Conservation (phyloP, 1,140 invertebrate genomes). For the Megalonaias nervosa region DNA sequence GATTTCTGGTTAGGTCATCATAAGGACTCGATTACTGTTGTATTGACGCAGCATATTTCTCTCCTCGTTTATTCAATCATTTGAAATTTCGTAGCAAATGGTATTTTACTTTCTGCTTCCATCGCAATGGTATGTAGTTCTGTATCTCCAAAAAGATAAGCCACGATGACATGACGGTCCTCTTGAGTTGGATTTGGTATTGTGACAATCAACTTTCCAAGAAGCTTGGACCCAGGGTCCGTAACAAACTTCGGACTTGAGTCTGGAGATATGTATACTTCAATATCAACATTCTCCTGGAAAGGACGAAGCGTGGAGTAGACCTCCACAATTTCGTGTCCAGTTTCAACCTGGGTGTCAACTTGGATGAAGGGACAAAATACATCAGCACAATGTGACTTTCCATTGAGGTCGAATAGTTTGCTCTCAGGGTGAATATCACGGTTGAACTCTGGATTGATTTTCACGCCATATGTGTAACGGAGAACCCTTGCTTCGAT, state of each 20-base stretch:
- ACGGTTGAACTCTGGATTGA: slow-evolving; percentile 18
- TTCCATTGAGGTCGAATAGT: slow-evolving; percentile 5
- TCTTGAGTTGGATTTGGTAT: slow-evolving; percentile 62
- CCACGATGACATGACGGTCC: slow-evolving; percentile 72
- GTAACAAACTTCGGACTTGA: slow-evolving; percentile 74
- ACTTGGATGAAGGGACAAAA: slow-evolving; percentile 14
- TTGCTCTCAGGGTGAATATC: slow-evolving; percentile 2
- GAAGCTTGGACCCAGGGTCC: slow-evolving; percentile 72
- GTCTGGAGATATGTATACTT: slow-evolving; percentile 73
- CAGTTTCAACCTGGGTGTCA: not conserved
- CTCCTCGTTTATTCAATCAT: too few relatives aligned
- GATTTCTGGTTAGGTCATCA: too few relatives aligned
- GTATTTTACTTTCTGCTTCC: too few relatives aligned
- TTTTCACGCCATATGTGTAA: slow-evolving; percentile 24
- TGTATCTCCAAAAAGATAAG: slow-evolving; percentile 77
- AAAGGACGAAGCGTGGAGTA: slow-evolving; percentile 1
- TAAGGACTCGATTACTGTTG: too few relatives aligned
- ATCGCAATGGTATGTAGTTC: slow-evolving; percentile 67
- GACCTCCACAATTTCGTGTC: too few relatives aligned
- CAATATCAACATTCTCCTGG: slow-evolving; percentile 58
- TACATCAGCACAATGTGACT: slow-evolving; percentile 13
- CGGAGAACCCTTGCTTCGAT: slow-evolving; percentile 19
- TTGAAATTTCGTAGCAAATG: too few relatives aligned
- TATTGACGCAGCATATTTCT: too few relatives aligned
- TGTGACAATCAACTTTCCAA: slow-evolving; percentile 74